Percentiles rank a stretch among this genome's conserved stretches.
Evolutionary conservation across 2,888 invertebrate genomes (phyloP).

Genomic region (Megastigmus dorsalis): DNA sequence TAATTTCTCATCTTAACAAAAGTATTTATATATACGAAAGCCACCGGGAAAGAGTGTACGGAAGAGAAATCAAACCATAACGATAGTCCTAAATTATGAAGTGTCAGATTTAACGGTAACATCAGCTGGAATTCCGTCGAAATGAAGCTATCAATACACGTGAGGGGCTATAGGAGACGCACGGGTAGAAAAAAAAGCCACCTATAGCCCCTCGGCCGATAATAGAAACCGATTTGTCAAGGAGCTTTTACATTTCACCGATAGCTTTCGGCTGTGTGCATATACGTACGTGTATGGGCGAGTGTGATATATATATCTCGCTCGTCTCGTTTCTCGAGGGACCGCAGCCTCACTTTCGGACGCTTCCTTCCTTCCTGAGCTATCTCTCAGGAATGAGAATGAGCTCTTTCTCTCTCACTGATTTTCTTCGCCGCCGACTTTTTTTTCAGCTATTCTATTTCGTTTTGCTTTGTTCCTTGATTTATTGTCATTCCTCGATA

Average conservation of each 20-base stretch:
- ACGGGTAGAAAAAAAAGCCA: slow-evolving; percentile 43
- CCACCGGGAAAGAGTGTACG: too few relatives aligned
- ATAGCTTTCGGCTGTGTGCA: slow-evolving; percentile 13
- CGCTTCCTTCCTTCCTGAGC: not conserved
- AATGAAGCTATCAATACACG: slow-evolving; percentile 60
- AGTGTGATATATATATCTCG: slow-evolving; percentile 20
- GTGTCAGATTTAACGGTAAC: slow-evolving; percentile 19
- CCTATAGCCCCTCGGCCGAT: slow-evolving; percentile 52
- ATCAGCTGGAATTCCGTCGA: slow-evolving; percentile 37
- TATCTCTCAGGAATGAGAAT: too few relatives aligned
- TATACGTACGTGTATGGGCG: not conserved
- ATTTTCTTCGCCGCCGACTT: slow-evolving; percentile 10
- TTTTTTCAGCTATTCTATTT: not conserved
- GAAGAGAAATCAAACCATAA: too few relatives aligned
- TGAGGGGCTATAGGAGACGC: slow-evolving; percentile 22
- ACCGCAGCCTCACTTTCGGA: slow-evolving; percentile 15
- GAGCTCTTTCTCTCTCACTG: not conserved
- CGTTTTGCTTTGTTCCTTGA: not conserved
- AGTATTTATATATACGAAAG: too few relatives aligned
- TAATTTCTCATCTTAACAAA: too few relatives aligned
- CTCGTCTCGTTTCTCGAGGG: slow-evolving; percentile 22
- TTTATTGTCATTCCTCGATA: not conserved
- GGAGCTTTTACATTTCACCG: slow-evolving; percentile 61
- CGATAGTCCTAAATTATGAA: slow-evolving; percentile 34
- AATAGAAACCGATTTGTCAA: slow-evolving; percentile 68